Base-by-base conservation (phyloP, 2,888 invertebrate genomes). In the Galerucella pusilla region DNA sequence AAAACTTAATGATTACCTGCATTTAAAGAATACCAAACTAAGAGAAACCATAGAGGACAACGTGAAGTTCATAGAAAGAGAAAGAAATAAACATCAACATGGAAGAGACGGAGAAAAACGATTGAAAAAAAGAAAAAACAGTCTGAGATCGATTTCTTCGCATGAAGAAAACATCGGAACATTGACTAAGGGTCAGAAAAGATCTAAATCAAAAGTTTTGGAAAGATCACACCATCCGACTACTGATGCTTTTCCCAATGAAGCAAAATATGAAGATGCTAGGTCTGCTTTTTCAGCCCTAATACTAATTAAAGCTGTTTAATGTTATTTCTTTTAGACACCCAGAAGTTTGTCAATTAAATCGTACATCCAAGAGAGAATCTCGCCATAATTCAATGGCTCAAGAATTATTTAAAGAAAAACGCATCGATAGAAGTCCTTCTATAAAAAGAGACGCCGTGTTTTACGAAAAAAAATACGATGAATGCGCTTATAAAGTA, bases 1-100 rank as follows among this genome's bases (percentile, higher is more conserved):
- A 69, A 81, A 82, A 73, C 45, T 81, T 0, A 79, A 81, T 10
- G 69, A 69, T 65, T 65, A 65, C 20, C 11, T 65, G 45, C 45
- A 65, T 9, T 2, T 46, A 20, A 71, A 65, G n/a, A 57, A 61
- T 72, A 46, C 52, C 11, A 74, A 68, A 73, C 42, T 73, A 12
- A 66, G 71, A 69, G 49, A 46, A 54, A 14, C 49, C n/a, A 68
- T 59, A 10, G 52, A 16, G 63, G 71, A 65, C n/a, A 65, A 65
- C 3, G 6, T 46, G 12, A 46, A 46, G 11, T 20, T 16, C 6
- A 46, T 20, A 10, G 64, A 65, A 65, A 16, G n/a, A 65, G 64
- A 46, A 65, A 65, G 46, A 46, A 65, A 65, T 16, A 65, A 65
- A 20, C 16, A 20, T 20, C 35, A 46, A 65, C 45, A 52, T n/a